phyloP scores from a whole-genome alignment of 2,113 vertebrate genomes.

The Condylura cristata region DNA sequence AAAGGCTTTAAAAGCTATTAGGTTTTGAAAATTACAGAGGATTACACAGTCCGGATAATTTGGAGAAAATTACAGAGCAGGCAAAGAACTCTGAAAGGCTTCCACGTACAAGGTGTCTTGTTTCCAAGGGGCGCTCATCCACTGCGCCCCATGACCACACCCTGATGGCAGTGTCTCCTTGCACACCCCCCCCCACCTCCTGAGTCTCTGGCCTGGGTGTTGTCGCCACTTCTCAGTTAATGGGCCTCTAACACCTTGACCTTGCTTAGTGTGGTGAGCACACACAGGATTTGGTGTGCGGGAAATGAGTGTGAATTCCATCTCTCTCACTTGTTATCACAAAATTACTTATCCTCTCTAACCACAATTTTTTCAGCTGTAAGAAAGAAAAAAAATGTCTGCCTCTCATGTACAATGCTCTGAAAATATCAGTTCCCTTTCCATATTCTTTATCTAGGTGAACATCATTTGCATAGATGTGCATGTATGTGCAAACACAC shows the following conservation, averaged over 20 bases:
- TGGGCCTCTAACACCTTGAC: background rate
- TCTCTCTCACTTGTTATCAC: background rate
- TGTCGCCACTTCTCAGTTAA: background rate
- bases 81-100: background rate
- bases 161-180: rapidly evolving
- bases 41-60: slow-evolving; percentile 6
- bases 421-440: background rate
- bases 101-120: background rate
- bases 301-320: background rate
- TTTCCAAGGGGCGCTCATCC: background rate
- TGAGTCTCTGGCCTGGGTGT: background rate
- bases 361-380: background rate
- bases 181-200: too few species aligned
- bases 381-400: slow-evolving; percentile 4
- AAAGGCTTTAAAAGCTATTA: background rate
- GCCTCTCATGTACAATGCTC: background rate
- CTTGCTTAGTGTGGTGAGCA: background rate
- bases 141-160: background rate
- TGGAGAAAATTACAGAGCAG: background rate
- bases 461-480: background rate
- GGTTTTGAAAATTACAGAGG: slow-evolving; percentile 26
- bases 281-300: background rate
- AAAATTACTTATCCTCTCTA: background rate
- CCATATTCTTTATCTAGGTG: background rate
- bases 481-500: background rate